Evolutionary conservation across 2,113 vertebrate species (phyloP), one percentile per base, ranked within the genome.

Genomic region (Aegithalos caudatus): DNA sequence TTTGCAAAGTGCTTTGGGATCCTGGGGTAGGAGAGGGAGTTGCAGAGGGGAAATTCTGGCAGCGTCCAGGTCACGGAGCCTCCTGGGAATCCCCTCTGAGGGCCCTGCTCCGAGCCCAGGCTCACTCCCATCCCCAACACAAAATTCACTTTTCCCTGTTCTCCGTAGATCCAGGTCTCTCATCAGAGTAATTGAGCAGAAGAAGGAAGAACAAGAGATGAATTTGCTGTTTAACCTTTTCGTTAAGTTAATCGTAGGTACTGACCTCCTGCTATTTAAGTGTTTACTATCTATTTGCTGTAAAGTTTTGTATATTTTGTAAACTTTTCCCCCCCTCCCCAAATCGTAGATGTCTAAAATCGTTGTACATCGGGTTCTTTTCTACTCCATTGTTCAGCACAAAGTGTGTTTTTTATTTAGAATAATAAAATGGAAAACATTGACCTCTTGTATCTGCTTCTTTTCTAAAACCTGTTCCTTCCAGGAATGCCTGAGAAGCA

Each of bases 291-390:
- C 98, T 98, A 95, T 98, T 98, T 98, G 98, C 98, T 98, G 98
- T 98, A 98, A 98, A 98, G 98, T 98, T 98, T 98, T 98, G 98
- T 98, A 98, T 97, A 98, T 98, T 98, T 98, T 98, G 98, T 98
- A 98, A 98, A 97, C 97, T 93, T 94, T 93, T 94, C 3, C 45
- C 29, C 47, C 16, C 66, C 16, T 4, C 45, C 29, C 47, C 14
- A 45, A 80, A 97, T 65, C 87, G 98, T 98, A 98, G 98, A 98
- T 97, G 97, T 98, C 97, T 97, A 97, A 97, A 97, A 97, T 98
- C 62, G 94, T 97, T 98, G 97, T 98, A 98, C 98, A 98, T 98
- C 96, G 95, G 97, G 97, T 98, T 98, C 97, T 98, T 98, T 98
- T 98, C 95, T 98, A 98, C 97, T 98, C 97, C 98, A 98, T 98